Conservation (phyloP, 2,797 vertebrate genomes). For the Knipowitschia caucasica region DNA sequence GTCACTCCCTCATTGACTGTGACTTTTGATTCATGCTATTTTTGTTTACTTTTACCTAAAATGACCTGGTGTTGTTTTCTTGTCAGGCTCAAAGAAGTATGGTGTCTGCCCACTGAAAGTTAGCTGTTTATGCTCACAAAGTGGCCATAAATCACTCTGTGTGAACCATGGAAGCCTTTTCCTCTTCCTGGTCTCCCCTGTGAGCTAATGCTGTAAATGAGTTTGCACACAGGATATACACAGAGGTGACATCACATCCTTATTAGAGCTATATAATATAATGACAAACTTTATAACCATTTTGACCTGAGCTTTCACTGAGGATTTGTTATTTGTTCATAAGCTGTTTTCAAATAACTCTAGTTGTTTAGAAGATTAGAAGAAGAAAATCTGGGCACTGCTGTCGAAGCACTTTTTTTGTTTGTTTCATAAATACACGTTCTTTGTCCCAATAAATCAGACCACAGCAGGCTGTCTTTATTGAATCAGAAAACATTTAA, state of each 20-base stretch:
- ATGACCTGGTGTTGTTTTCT: slow-evolving; percentile 8
- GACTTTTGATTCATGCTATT: background rate
- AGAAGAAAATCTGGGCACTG: background rate
- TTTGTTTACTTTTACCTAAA: slow-evolving; percentile 3
- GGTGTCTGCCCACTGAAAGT: background rate
- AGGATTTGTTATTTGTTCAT: background rate
- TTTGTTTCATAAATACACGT: too few species aligned
- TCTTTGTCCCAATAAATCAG: too few species aligned
- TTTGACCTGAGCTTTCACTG: background rate
- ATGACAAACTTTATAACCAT: background rate
- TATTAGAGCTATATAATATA: slow-evolving; percentile 2
- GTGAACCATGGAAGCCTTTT: background rate
- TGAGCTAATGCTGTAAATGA: slow-evolving; percentile 4
- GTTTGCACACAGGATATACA: background rate
- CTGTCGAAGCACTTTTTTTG: background rate
- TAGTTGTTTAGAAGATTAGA: background rate
- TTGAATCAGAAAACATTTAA: too few species aligned
- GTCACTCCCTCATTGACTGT: background rate
- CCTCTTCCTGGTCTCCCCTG: background rate
- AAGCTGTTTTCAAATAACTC: background rate
- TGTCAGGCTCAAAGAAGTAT: background rate
- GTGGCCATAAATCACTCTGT: slow-evolving; percentile 1
- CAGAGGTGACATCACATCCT: slow-evolving; percentile 1
- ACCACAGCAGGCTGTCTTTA: too few species aligned
- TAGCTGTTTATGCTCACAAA: background rate